Evolutionary conservation across 1,140 invertebrate genomes (phyloP).

Genomic region (Eufriesea mexicana): DNA sequence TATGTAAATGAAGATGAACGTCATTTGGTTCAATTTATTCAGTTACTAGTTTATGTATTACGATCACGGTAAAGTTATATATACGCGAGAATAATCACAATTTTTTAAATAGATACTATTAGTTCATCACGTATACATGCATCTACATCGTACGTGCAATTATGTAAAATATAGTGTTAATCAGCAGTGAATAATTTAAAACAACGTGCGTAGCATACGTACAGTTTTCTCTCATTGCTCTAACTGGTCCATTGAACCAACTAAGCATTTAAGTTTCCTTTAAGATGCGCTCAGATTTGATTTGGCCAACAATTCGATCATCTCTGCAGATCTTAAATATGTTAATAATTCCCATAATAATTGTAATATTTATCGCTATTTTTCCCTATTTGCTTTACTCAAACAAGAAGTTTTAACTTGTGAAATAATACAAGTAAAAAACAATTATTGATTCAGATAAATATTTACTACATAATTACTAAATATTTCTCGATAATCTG

Average conservation of each 20-base stretch:
- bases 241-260: constrained; percentile 12
- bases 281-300: neutral
- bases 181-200: constrained; percentile 2
- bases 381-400: neutral
- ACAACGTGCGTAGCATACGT: neutral
- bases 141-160: neutral
- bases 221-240: constrained; percentile 1
- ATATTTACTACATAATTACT: too few relatives aligned
- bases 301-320: neutral
- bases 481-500: too few relatives aligned
- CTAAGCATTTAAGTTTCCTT: constrained; percentile 5
- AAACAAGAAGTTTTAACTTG: too few relatives aligned
- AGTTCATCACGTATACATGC: neutral
- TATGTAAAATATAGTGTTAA: neutral
- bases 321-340: too few relatives aligned
- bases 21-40: too few relatives aligned
- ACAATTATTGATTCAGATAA: too few relatives aligned
- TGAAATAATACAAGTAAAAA: too few relatives aligned
- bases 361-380: neutral
- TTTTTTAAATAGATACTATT: neutral
- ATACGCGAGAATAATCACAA: neutral
- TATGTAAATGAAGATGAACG: too few relatives aligned
- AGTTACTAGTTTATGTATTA: too few relatives aligned
- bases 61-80: neutral
- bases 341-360: too few relatives aligned